Base-by-base conservation (phyloP, 2,797 vertebrate genomes). In the Acridotheres tristis region DNA sequence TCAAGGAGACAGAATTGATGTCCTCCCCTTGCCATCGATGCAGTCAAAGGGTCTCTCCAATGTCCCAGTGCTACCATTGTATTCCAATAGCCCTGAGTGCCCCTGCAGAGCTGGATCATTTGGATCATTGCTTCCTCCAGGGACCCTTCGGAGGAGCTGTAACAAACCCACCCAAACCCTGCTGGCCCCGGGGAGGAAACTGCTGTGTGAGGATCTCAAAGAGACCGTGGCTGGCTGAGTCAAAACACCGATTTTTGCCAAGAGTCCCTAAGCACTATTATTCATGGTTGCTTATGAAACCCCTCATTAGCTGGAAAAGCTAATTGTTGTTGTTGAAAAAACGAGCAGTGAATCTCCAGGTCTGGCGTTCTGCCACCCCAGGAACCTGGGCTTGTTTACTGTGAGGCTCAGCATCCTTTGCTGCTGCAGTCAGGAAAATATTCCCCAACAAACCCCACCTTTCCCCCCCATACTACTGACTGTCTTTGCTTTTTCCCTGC, bases 11-110 rank as follows among this genome's bases (percentile, higher is more conserved):
- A 66, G 83, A 90, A 97, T 96, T 38, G 95, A 97, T 84, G 96
- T 91, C 91, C 87, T 82, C 77, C 89, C 89, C 11, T 16, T 40
- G 63, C 78, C 23, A 40, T 97, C 96, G 32, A 97, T 95, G 96
- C 90, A 84, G 96, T 87, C 93, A 36, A 88, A 97, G 96, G 96
- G 90, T 94, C 94, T 95, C 96, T 96, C 14, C 1, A 22, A 7
- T 88, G 90, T 93, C 95, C 96, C 82, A 38, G 95, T 58, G 96
- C 34, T 6, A 89, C 92, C 97, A 97, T 94, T 19, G 97, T 90
- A 97, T 97, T 97, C 96, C 96, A 29, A 97, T 97, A 93, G 85
- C 93, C 94, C 95, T 22, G 53, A 27, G 82, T 94, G 96, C 74
- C 82, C 95, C 96, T 63, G 92, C 87, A 83, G 95, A 82, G n/a